These are phyloP conservation scores for Caenorhabditis remanei DNA, from an alignment of 1,140 invertebrate species.

Conservation along the genomic window DNA sequence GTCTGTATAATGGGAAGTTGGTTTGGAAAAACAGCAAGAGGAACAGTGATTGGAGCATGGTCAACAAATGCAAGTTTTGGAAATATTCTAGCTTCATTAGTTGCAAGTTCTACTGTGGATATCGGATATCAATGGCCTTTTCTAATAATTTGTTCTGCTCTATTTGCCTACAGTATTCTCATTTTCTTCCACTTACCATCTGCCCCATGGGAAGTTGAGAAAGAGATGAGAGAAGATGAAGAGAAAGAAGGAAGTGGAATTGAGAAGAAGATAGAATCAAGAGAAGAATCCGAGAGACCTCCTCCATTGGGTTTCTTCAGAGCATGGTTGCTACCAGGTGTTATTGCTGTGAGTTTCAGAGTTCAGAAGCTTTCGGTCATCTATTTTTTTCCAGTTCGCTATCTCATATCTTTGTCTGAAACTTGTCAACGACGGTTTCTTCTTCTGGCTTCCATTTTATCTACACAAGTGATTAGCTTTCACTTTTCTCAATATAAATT, in stretches of 20 bases:
- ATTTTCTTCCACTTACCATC: constrained; percentile 78
- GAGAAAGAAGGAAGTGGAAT: neutral
- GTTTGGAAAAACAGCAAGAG: constrained; percentile 79
- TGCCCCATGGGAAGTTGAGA: constrained; percentile 77
- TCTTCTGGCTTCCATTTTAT: constrained; percentile 81
- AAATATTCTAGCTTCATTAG: constrained; percentile 80
- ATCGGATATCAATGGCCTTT: constrained; percentile 80
- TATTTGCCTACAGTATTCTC: constrained; percentile 78
- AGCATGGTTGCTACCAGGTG: constrained; percentile 79
- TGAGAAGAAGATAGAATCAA: too few relatives aligned
- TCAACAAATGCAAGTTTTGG: constrained; percentile 80
- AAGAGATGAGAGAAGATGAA: neutral
- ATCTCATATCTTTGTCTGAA: constrained; percentile 80
- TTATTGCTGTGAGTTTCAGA: constrained; percentile 77
- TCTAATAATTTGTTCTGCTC: constrained; percentile 78
- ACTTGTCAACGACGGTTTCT: constrained; percentile 81
- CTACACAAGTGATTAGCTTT: constrained; percentile 64
- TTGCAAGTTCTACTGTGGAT: constrained; percentile 78
- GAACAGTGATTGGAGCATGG: constrained; percentile 80
- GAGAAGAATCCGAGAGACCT: neutral
- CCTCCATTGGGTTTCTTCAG: constrained; percentile 74
- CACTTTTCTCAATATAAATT: neutral
- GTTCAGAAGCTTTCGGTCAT: neutral
- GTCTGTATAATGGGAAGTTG: constrained; percentile 79
- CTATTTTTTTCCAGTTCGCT: constrained; percentile 78